Percentiles rank a stretch among this genome's conserved stretches.
Evolutionary conservation across 2,113 vertebrate genomes (phyloP).

Genomic region (Hyperopisus bebe): DNA sequence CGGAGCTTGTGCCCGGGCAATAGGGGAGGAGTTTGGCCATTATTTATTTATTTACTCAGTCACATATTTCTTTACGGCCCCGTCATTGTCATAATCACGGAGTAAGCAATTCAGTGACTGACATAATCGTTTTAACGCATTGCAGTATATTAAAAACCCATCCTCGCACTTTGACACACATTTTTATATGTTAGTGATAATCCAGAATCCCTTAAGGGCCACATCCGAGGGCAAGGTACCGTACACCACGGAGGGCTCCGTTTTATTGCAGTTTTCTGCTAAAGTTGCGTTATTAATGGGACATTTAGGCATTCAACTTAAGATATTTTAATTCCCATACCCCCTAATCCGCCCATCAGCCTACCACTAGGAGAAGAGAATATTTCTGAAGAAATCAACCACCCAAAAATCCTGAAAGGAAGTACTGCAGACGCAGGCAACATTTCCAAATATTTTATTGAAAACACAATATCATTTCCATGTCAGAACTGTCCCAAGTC

Average conservation of each 20-base stretch:
- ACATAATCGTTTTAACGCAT: background rate
- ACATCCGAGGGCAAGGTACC: background rate
- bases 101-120: background rate
- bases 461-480: background rate
- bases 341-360: background rate
- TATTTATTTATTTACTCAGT: slow-evolving; percentile 8
- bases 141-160: background rate
- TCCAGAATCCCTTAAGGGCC: background rate
- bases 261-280: background rate
- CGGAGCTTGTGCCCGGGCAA: background rate
- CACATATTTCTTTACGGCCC: background rate
- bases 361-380: background rate
- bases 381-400: background rate
- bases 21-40: background rate
- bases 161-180: background rate
- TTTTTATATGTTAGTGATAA: background rate
- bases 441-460: slow-evolving; percentile 1
- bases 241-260: background rate
- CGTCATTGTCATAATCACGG: background rate
- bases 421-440: background rate
- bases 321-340: background rate
- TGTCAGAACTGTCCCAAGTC: background rate
- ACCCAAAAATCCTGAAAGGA: background rate
- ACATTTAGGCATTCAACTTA: background rate
- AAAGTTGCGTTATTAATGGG: background rate